Evolutionary conservation across 1,140 invertebrate genomes (phyloP).

Genomic region (Aphelinus certus): DNA sequence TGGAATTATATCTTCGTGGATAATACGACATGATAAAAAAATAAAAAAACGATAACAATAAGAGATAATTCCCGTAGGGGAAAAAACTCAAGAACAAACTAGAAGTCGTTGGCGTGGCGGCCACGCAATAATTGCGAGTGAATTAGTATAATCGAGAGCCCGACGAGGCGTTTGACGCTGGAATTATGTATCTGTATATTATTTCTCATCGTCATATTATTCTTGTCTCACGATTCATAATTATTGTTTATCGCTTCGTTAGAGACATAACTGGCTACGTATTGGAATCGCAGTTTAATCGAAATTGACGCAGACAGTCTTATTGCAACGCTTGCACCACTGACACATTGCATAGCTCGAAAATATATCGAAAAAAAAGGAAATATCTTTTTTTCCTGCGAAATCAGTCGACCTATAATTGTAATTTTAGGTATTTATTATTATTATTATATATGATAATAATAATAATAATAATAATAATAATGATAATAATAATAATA

Average conservation of each 20-base stretch:
- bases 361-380: slow-evolving; percentile 53
- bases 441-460: slow-evolving; percentile 33
- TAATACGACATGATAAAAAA: background rate
- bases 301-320: slow-evolving; percentile 66
- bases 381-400: slow-evolving; percentile 38
- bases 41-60: background rate
- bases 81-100: background rate
- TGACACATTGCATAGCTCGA: slow-evolving; percentile 55
- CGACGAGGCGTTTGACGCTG: slow-evolving; percentile 24
- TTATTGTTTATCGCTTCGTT: slow-evolving; percentile 32
- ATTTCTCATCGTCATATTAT: slow-evolving; percentile 7
- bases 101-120: slow-evolving; percentile 4
- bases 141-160: slow-evolving; percentile 4
- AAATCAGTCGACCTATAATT: slow-evolving; percentile 56
- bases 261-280: slow-evolving; percentile 30
- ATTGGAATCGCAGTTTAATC: slow-evolving; percentile 36
- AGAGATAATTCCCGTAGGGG: background rate
- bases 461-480: slow-evolving; percentile 43
- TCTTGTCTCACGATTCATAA: slow-evolving; percentile 8
- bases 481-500: slow-evolving; percentile 45
- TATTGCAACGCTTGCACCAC: slow-evolving; percentile 62
- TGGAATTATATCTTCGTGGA: no score
- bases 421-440: slow-evolving; percentile 46
- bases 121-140: slow-evolving; percentile 8
- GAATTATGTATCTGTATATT: slow-evolving; percentile 13